Percentiles rank a stretch among this genome's conserved stretches.
Conservation (phyloP, 2,113 vertebrate species). For the Empidonax alnorum region DNA sequence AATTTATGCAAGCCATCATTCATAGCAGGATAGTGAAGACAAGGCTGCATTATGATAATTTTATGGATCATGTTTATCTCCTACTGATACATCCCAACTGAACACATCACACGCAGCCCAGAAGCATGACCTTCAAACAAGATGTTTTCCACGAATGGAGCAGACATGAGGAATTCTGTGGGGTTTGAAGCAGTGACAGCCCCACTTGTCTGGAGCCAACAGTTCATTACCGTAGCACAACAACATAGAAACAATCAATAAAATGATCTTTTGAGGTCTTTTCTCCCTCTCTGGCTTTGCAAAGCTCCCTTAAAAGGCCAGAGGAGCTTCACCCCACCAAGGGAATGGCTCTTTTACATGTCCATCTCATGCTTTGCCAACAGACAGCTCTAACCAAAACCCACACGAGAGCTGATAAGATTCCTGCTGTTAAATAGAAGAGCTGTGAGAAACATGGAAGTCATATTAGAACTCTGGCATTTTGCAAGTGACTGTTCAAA, state of each 20-base stretch:
- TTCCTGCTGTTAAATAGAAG: neutral
- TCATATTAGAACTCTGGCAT: rapidly evolving
- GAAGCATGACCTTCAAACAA: neutral
- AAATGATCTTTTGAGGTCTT: neutral
- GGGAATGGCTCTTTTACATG: rapidly evolving
- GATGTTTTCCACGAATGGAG: neutral
- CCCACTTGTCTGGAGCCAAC: neutral
- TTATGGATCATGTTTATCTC: neutral
- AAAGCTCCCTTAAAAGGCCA: neutral
- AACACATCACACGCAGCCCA: neutral
- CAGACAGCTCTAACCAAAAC: neutral
- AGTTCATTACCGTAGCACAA: rapidly evolving
- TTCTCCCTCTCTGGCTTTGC: neutral
- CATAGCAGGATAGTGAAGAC: rapidly evolving
- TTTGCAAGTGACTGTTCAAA: neutral
- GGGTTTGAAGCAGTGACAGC: neutral
- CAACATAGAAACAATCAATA: neutral
- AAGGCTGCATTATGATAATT: neutral
- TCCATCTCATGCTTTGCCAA: rapidly evolving
- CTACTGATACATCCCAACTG: neutral
- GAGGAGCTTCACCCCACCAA: neutral
- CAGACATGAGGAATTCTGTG: neutral
- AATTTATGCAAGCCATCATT: rapidly evolving
- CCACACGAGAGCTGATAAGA: neutral
- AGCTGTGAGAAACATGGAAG: rapidly evolving